These are phyloP conservation scores for Alauda arvensis DNA, from an alignment of 2,797 vertebrate genomes.

Conservation along the genomic window DNA sequence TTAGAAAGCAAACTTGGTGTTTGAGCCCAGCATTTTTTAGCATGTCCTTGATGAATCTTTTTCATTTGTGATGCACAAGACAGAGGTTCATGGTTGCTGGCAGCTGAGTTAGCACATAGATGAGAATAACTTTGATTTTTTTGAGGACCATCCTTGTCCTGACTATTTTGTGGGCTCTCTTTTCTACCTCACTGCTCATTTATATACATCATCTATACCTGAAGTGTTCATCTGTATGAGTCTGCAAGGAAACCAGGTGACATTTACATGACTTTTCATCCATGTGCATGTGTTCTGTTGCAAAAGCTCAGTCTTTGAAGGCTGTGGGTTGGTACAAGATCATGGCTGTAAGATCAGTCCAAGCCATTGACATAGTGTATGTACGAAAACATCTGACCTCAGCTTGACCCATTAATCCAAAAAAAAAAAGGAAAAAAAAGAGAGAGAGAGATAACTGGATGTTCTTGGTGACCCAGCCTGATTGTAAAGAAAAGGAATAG, in stretches of 20 bases:
- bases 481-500: not conserved
- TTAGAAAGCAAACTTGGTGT: not conserved
- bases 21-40: not conserved
- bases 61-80: not conserved
- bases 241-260: not conserved
- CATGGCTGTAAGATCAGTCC: not conserved
- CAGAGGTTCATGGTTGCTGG: not conserved
- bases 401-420: not conserved
- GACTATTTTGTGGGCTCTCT: not conserved
- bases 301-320: not conserved
- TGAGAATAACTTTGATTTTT: not conserved
- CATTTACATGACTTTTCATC: not conserved
- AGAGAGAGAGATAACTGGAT: not conserved
- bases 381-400: not conserved
- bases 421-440: not conserved
- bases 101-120: not conserved
- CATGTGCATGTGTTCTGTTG: not conserved
- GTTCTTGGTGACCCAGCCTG: not conserved
- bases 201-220: not conserved
- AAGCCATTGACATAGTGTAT: not conserved
- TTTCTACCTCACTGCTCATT: not conserved
- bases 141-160: not conserved
- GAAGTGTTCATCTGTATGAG: not conserved
- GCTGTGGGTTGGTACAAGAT: not conserved
- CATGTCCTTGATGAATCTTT: not conserved